Evolutionary conservation across 2,888 invertebrate genomes (phyloP).

Genomic region (Idaea aversata): DNA sequence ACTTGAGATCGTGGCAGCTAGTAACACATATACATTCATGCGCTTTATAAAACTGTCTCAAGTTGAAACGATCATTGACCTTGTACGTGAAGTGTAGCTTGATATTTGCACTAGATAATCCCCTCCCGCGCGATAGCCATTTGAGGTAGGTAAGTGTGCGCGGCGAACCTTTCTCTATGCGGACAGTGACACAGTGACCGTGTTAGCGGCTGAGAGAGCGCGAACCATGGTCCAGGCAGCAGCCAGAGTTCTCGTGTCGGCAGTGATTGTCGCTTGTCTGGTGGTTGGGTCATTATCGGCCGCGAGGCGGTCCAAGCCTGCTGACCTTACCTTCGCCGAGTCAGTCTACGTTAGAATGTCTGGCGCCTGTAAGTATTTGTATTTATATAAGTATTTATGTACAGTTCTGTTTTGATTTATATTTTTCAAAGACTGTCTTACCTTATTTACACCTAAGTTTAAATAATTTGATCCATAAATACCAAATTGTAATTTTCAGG

Average conservation of each 20-base stretch:
- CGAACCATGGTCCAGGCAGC: conserved; percentile 56
- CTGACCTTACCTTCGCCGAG: conserved; percentile 65
- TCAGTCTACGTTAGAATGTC: conserved; percentile 66
- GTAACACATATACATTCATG: not conserved
- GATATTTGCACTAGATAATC: conserved; percentile 61
- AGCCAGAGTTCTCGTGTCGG: conserved; percentile 42
- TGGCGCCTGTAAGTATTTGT: conserved; percentile 66
- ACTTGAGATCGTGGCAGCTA: no score
- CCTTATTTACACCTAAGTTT: conserved; percentile 5
- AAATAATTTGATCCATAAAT: not conserved
- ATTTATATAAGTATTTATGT: no score
- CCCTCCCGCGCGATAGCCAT: conserved; percentile 52
- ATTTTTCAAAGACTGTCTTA: not conserved
- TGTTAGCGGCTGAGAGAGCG: conserved; percentile 59
- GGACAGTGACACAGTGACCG: conserved; percentile 75
- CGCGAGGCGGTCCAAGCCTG: conserved; percentile 24
- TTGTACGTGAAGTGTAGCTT: conserved; percentile 42
- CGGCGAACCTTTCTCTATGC: conserved; percentile 69
- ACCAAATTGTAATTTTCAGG: conserved; percentile 47
- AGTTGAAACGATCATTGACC: conserved; percentile 30
- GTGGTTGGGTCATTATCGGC: conserved; percentile 32
- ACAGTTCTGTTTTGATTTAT: no score
- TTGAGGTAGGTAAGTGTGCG: conserved; percentile 38
- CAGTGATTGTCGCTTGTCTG: conserved; percentile 43
- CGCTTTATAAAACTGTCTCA: not conserved